Base-by-base conservation (phyloP, 2,113 vertebrate species). In the Rhegmatorhina hoffmannsi region DNA sequence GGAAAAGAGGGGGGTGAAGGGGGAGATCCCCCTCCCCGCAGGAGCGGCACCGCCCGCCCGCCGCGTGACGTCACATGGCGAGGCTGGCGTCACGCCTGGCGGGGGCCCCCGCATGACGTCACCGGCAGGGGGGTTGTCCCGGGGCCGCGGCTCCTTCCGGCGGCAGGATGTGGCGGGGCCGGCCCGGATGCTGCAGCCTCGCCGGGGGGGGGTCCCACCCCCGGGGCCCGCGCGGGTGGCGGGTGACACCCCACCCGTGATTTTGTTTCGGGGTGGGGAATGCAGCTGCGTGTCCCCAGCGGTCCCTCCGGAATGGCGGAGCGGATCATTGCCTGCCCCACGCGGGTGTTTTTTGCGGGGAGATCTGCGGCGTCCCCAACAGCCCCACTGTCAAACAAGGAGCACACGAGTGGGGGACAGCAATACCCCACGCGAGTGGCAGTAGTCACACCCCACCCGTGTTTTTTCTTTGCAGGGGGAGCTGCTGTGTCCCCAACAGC, bases 181-280 rank as follows among this genome's bases (percentile, higher is more conserved):
- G 89, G 81, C 89, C 81, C 79, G 67, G 44, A 90, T 90, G 83
- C 97, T 96, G 97, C 97, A 96, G 95, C 92, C 75, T 73, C 95
- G 94, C 97, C 95, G 85, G 85, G 96, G 85, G 96, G 94, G 92
- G 87, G 96, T 97, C 96, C 46, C 76, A 66, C 38, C 87, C 63
- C 70, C 60, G 38, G 78, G 76, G 82, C 76, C 49, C 87, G n/a
- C 63, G 75, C 75, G 81, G 87, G 81, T 86, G 83, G 82, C 67
- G 52, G 34, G 53, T 28, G 86, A 63, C 86, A 43, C 97, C 84
- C 77, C 90, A 17, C 90, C 50, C 49, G 72, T 26, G 73, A 60
- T 68, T 76, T 44, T 17, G 31, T 68, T 76, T 50, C 10, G 34
- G 52, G 59, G 63, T 26, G 8, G 73, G 74, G 64, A 53, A 78